Evolutionary conservation across 2,888 invertebrate genomes (phyloP), one percentile per base, ranked within the genome.

Genomic region (Tridacna gigas): DNA sequence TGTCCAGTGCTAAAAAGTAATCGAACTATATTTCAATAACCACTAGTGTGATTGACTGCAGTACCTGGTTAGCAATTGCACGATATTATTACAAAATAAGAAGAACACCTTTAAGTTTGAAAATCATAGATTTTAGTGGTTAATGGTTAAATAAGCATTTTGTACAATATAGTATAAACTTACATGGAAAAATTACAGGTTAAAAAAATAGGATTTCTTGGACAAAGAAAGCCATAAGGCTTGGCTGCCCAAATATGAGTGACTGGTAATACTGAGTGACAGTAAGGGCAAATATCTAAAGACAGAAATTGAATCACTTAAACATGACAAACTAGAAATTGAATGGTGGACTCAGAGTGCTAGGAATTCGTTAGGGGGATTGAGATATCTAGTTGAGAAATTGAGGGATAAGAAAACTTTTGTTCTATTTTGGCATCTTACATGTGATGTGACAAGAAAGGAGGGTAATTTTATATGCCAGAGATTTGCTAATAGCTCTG

Each of bases 271-370:
- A 18, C n/a, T 77, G 18, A 9, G 26, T 12, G 66, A 77, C 26
- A 77, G 77, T 26, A 67, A 77, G 26, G 77, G 77, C 4, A 67
- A 47, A 12, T 77, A 77, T 28, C n/a, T 77, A 13, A 26, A 25
- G 26, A 67, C 51, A 51, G 77, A 77, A 51, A 11, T 26, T 1
- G 67, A 48, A 12, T 51, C 25, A n/a, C 18, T 77, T 5, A 13
- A 77, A 48, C 18, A 22, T 11, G 5, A 20, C 3, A 25, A 51
- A 20, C 15, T 66, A 2, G 67, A 77, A 51, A 67, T 67, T 11
- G 15, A 22, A 1, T 77, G 48, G 51, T 77, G 66, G 67, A 12
- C 26, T 28, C 3, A 1, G 7, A 18, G 45, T 26, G 66, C 67
- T 7, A 12, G 77, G 11, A 26, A 77, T 28, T 56, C 77, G 25